phyloP scores from a whole-genome alignment of 1,140 invertebrate genomes.

The Hycleus cichorii region DNA sequence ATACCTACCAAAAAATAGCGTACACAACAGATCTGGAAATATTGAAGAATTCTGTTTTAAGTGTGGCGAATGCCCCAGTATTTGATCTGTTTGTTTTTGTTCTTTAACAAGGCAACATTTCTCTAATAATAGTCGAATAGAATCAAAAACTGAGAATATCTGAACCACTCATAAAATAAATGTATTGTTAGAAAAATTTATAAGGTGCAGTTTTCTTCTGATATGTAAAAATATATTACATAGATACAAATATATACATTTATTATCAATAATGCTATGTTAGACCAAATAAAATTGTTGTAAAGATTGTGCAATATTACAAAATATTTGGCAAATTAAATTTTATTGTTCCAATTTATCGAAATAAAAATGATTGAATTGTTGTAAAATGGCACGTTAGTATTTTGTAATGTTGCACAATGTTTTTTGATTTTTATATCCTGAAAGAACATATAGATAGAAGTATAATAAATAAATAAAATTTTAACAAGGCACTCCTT shows the following conservation, averaged over 20 bases:
- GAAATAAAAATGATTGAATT: no score
- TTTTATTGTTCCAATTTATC: no score
- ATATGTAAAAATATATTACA: constrained; percentile 37
- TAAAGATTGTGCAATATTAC: constrained; percentile 17
- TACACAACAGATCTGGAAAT: neutral
- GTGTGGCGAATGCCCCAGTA: no score
- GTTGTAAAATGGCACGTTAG: constrained; percentile 2
- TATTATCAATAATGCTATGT: constrained; percentile 21
- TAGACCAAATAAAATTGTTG: constrained; percentile 1
- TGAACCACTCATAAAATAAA: no score
- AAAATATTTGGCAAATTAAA: neutral
- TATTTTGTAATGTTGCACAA: constrained; percentile 6
- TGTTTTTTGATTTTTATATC: constrained; percentile 1
- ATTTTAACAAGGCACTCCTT: constrained; percentile 34
- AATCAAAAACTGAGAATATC: no score
- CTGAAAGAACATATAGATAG: no score
- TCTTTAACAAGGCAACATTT: constrained; percentile 16
- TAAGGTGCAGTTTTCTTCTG: constrained; percentile 16
- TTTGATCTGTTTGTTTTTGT: no score
- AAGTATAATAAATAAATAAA: neutral
- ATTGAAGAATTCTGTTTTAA: no score
- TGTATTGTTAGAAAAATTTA: no score
- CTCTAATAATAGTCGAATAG: no score
- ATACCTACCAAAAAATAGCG: constrained; percentile 7
- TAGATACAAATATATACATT: constrained; percentile 32